A percentile compares a stretch with the other conserved stretches of the same genome.
Evolutionary conservation across 2,888 invertebrate species (phyloP).

Genomic region (Bellardia bayeri): DNA sequence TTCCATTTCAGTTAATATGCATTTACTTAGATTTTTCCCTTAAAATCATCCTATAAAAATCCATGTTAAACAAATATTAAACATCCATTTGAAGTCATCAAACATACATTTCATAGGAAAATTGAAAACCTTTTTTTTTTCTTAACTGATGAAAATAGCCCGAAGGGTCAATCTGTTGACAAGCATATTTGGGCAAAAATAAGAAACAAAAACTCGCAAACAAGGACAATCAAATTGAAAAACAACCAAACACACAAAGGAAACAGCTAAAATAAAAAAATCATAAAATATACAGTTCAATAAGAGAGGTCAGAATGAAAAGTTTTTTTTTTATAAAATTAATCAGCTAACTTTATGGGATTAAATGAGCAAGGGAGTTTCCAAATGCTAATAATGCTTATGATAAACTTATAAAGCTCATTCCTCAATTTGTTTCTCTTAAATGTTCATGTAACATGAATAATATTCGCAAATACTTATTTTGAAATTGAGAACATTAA

Average conservation of each 20-base stretch:
- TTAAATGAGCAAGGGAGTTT: too few species aligned
- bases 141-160: slow-evolving; percentile 9
- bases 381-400: too few species aligned
- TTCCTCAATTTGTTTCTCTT: too few species aligned
- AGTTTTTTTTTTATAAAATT: neutral
- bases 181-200: neutral
- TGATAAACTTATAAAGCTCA: too few species aligned
- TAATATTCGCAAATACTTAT: too few species aligned
- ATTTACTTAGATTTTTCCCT: neutral
- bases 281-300: neutral
- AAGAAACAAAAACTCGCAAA: neutral
- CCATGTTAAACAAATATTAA: slow-evolving; percentile 18
- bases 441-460: too few species aligned
- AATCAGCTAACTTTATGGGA: too few species aligned
- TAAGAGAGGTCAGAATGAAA: neutral
- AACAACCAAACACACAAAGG: neutral
- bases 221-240: slow-evolving; percentile 4
- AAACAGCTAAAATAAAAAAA: neutral
- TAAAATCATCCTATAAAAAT: neutral
- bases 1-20: neutral
- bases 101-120: slow-evolving; percentile 11
- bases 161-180: slow-evolving; percentile 28
- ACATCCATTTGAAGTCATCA: slow-evolving; percentile 34
- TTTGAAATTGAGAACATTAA: too few species aligned
- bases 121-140: neutral